Conservation (phyloP, 2,797 vertebrate species). For the Discoglossus pictus region DNA sequence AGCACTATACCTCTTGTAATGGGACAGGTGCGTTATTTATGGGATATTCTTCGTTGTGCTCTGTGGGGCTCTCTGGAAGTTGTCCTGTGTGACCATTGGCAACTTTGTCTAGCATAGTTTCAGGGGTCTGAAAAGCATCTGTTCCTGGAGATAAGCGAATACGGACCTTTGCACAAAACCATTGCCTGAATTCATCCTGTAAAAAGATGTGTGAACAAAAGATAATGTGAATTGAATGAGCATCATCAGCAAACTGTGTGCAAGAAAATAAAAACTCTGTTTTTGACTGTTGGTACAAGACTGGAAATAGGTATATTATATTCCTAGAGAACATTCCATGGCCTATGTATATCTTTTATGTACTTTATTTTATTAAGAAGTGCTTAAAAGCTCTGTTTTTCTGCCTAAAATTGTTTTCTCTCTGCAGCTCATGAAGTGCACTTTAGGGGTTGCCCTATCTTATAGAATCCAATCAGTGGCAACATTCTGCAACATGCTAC, state of each 20-base stretch:
- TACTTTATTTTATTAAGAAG: too few species aligned
- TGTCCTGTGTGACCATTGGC: conserved; percentile 71
- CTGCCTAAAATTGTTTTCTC: too few species aligned
- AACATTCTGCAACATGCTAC: too few species aligned
- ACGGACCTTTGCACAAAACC: conserved; percentile 93
- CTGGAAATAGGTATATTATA: too few species aligned
- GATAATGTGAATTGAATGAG: too few species aligned
- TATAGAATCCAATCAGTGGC: too few species aligned
- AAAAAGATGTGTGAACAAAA: conserved; percentile 13
- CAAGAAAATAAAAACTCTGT: neutral
- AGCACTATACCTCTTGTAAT: conserved; percentile 59
- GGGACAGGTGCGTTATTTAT: conserved; percentile 67
- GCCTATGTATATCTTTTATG: too few species aligned
- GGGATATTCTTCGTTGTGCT: conserved; percentile 74
- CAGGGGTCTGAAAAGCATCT: conserved; percentile 77
- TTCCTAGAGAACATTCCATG: too few species aligned
- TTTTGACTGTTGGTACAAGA: neutral
- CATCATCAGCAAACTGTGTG: too few species aligned
- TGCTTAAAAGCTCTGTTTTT: too few species aligned
- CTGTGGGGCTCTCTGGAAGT: conserved; percentile 67
- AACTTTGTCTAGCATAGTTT: conserved; percentile 74
- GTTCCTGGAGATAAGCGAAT: conserved; percentile 82
- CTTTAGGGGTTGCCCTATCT: too few species aligned
- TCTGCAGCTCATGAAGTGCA: too few species aligned
- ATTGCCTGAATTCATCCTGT: conserved; percentile 93